Evolutionary conservation across 2,888 invertebrate species (phyloP).

Genomic region (Temnothorax rugatulus): DNA sequence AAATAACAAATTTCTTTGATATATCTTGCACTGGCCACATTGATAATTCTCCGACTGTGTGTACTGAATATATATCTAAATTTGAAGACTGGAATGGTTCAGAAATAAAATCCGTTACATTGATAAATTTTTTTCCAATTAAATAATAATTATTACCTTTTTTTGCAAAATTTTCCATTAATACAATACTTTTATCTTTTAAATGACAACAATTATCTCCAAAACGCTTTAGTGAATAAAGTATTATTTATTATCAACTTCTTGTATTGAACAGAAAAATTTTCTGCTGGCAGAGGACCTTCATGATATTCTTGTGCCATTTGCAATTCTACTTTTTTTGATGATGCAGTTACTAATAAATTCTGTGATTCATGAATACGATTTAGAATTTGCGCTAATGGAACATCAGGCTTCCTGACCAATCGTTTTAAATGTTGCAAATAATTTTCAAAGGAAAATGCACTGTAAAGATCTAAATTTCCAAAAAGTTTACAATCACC

Average conservation of each 20-base stretch:
- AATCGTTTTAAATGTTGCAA: conserved; percentile 52
- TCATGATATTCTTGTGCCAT: neutral
- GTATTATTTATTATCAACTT: neutral
- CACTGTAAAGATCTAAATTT: conserved; percentile 51
- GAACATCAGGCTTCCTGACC: conserved; percentile 47
- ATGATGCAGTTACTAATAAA: neutral
- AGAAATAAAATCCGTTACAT: neutral
- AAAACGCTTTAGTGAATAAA: neutral
- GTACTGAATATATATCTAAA: neutral
- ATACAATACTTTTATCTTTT: conserved; percentile 1
- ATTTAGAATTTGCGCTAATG: neutral
- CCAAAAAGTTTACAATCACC: conserved; percentile 47
- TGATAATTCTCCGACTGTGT: neutral
- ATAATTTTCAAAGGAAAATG: conserved; percentile 57
- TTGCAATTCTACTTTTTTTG: neutral
- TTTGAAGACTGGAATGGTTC: neutral
- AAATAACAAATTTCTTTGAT: neutral
- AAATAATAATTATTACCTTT: neutral
- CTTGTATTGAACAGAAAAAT: neutral
- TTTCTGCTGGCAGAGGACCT: conserved; percentile 3
- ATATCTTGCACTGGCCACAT: conserved; percentile 1
- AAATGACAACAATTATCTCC: conserved; percentile 11
- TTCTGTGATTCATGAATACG: conserved; percentile 8
- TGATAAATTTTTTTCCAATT: neutral
- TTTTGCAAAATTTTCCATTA: conserved; percentile 1